phyloP scores from a whole-genome alignment of 2,113 vertebrate species.

The Burhinus bistriatus region DNA sequence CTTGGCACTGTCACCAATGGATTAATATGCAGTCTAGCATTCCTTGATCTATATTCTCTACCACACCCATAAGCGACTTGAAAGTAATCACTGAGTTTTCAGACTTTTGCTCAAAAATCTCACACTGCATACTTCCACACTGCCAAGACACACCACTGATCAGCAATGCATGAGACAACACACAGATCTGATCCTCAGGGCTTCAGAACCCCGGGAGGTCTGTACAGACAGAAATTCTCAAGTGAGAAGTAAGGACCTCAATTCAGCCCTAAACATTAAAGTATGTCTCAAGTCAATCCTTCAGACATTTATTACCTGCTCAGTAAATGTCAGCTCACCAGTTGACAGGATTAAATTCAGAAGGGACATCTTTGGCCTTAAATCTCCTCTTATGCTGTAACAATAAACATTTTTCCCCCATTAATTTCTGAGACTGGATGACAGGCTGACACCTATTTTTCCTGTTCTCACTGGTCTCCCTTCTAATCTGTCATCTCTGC shows the following conservation, averaged over 20 bases:
- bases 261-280: neutral
- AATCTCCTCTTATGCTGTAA: neutral
- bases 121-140: neutral
- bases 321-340: neutral
- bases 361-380: neutral
- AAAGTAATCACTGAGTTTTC: neutral
- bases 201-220: neutral
- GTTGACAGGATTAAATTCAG: neutral
- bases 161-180: neutral
- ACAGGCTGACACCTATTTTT: neutral
- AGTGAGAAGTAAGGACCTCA: neutral
- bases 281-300: neutral
- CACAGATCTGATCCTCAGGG: neutral
- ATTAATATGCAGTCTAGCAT: neutral
- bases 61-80: neutral
- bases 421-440: neutral
- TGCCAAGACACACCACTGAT: neutral
- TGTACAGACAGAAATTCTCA: neutral
- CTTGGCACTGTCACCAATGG: accelerated
- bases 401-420: neutral
- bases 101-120: neutral
- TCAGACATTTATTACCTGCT: neutral
- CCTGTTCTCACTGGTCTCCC: neutral
- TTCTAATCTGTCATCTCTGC: neutral
- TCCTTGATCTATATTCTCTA: neutral